Evolutionary conservation across 2,888 invertebrate species (phyloP).

Genomic region (Ophonus ardosiacus): DNA sequence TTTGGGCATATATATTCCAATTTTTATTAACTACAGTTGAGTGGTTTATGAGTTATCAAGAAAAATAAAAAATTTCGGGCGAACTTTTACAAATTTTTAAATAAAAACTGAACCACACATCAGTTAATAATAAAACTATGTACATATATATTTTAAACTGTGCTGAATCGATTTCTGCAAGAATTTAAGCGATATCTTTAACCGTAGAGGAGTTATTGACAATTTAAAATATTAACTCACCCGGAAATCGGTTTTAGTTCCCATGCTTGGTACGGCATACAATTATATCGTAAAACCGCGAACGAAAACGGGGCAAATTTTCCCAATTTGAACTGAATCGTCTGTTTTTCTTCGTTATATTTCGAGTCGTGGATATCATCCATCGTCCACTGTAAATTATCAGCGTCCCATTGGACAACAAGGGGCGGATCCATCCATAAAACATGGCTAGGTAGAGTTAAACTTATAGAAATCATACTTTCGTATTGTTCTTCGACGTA

Average conservation of each 20-base stretch:
- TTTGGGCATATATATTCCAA: too few species aligned
- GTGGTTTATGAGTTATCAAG: too few species aligned
- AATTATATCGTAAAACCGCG: constrained; percentile 85
- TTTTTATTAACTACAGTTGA: too few species aligned
- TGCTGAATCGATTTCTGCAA: not conserved
- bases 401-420: constrained; percentile 72
- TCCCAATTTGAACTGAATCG: constrained; percentile 86
- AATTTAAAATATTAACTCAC: too few species aligned
- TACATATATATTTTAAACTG: too few species aligned
- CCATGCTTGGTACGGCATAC: constrained; percentile 92
- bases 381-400: constrained; percentile 70
- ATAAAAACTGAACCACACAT: too few species aligned
- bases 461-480: constrained; percentile 81
- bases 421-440: constrained; percentile 74
- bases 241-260: constrained; percentile 85
- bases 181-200: not conserved
- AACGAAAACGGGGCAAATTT: constrained; percentile 84
- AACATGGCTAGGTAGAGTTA: constrained; percentile 71
- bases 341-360: constrained; percentile 91
- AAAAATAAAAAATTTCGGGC: too few species aligned
- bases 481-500: constrained; percentile 85
- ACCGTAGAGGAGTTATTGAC: not conserved
- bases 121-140: too few species aligned
- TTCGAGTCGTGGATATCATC: constrained; percentile 83
- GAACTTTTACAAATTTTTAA: too few species aligned